A percentile compares a stretch with the other conserved stretches of the same genome.
Conservation (phyloP, 2,113 vertebrate genomes). For the Petaurus breviceps region DNA sequence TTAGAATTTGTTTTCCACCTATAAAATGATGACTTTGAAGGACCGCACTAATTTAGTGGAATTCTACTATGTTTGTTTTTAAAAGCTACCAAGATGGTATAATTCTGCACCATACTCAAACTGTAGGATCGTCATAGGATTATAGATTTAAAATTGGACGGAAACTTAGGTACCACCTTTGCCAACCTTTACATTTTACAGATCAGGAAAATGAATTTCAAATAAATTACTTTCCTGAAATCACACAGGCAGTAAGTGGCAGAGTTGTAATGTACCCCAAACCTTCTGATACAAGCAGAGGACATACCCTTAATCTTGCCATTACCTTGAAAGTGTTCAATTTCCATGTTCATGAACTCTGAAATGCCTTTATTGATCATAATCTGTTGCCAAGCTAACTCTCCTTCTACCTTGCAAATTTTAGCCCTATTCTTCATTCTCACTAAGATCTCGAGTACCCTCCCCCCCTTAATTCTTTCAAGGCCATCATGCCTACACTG, state of each 20-base stretch:
- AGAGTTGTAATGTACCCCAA: background rate
- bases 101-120: background rate
- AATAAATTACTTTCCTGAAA: background rate
- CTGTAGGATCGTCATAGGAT: background rate
- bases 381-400: background rate
- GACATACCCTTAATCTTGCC: background rate
- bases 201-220: background rate
- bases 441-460: background rate
- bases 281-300: too few relatives aligned
- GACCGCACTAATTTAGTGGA: background rate
- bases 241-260: background rate
- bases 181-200: background rate
- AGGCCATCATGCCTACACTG: background rate
- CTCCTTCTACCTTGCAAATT: background rate
- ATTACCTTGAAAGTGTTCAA: background rate
- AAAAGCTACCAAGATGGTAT: background rate
- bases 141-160: background rate
- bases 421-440: background rate
- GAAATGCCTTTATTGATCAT: background rate
- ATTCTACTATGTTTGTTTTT: background rate
- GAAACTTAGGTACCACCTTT: background rate
- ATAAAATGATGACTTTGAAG: background rate
- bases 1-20: background rate
- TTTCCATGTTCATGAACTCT: too few relatives aligned
- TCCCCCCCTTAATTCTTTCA: background rate